Base-by-base conservation (phyloP, 1,140 invertebrate species). In the Drosophila mauritiana region DNA sequence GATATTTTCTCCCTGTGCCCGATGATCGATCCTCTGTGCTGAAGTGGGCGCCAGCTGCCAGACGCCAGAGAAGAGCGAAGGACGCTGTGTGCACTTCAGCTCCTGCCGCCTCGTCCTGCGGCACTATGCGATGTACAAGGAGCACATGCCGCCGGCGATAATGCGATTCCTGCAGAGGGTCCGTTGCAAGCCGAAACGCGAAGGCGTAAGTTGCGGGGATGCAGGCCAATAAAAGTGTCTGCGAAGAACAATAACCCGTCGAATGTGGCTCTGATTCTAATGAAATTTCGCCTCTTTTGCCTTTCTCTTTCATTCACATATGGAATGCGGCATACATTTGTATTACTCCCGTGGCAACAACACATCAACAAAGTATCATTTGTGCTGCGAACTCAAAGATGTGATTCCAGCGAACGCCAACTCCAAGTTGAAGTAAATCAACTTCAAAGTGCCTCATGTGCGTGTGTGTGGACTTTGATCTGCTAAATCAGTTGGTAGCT, bases 361-460 rank as follows among this genome's bases (percentile, higher is more conserved):
- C 61, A 64, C 63, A 52, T 54, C 49, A 81, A 83, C 83, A 83
- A 86, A 86, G 83, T 86, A 86, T 86, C 64, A 89, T 77, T 83
- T 86, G 80, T 86, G 83, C 76, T 86, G 83, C 55, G 84, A 89
- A 73, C 84, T 86, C 39, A 67, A 77, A 64, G 84, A 86, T 68
- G 84, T 86, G 59, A 86, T 86, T 86, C 84, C 84, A 46, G 83
- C 84, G 79, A 86, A 89, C 75, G 83, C 79, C 79, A 86, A 86
- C 84, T 86, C 79, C 51, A 86, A 89, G 83, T 58, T 86, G 37
- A 86, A 86, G 49, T 61, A 69, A 68, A 59, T 73, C 37, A 83
- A 81, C 84, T 79, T 88, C 84, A 88, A 88, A 83, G 75, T 73
- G 86, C 83, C 78, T 73, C 54, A 67, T 77, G 59, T 81, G 40